These are phyloP conservation scores for Holcopasites calliopsidis DNA, from an alignment of 1,140 invertebrate genomes.

Conservation along the genomic window DNA sequence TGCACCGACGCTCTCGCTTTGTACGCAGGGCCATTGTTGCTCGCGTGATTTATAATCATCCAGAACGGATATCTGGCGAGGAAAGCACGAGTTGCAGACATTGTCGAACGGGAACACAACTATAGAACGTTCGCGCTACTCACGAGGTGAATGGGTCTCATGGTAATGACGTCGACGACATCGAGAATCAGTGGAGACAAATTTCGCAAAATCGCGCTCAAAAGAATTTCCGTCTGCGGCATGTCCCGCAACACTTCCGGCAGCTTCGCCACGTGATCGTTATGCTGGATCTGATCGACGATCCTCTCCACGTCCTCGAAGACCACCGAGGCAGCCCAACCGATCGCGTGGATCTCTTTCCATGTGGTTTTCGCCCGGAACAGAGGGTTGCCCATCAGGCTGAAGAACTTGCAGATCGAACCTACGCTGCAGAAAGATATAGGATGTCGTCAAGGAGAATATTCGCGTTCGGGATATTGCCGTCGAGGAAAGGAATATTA, in stretches of 20 bases:
- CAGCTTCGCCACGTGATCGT: slow-evolving; percentile 52
- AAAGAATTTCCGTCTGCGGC: slow-evolving; percentile 67
- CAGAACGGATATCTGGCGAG: slow-evolving; percentile 59
- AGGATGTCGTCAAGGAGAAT: slow-evolving; percentile 43
- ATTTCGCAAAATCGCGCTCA: slow-evolving; percentile 63
- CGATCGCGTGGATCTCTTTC: slow-evolving; percentile 64
- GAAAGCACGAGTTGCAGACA: neutral
- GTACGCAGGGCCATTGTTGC: slow-evolving; percentile 69
- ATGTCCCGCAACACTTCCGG: slow-evolving; percentile 59
- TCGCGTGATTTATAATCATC: slow-evolving; percentile 68
- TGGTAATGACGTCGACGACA: slow-evolving; percentile 64
- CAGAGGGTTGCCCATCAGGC: slow-evolving; percentile 68
- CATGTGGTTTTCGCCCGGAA: slow-evolving; percentile 62
- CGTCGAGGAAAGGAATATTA: neutral
- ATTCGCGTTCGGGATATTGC: neutral
- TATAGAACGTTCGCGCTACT: too few relatives aligned
- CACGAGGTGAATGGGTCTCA: slow-evolving; percentile 67
- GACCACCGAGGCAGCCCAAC: slow-evolving; percentile 64
- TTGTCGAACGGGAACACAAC: neutral
- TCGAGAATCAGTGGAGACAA: slow-evolving; percentile 66
- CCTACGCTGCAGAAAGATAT: slow-evolving; percentile 73
- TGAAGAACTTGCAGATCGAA: slow-evolving; percentile 70
- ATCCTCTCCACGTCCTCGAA: slow-evolving; percentile 68
- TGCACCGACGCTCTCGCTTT: slow-evolving; percentile 64
- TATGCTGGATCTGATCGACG: slow-evolving; percentile 64